Percentiles rank a stretch among this genome's conserved stretches.
These are phyloP conservation scores for Patagioenas fasciata DNA, from an alignment of 2,113 vertebrate species.

Conservation along the genomic window DNA sequence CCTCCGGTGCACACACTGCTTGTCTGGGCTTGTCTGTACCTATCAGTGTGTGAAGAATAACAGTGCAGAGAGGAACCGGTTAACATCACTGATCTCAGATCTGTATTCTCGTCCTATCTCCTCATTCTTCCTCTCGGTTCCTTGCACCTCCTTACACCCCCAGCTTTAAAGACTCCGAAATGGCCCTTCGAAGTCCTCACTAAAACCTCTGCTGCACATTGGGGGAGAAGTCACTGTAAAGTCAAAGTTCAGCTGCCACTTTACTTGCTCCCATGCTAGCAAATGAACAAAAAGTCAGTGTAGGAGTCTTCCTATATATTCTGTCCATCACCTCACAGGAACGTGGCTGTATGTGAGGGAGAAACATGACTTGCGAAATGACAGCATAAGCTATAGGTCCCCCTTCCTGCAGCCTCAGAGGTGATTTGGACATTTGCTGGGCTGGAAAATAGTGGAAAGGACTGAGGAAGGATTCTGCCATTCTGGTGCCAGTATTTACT, in stretches of 20 bases:
- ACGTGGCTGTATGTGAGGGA: not conserved
- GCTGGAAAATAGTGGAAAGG: not conserved
- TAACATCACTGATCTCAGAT: not conserved
- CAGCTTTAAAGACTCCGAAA: not conserved
- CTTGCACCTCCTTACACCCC: not conserved
- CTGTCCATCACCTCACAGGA: not conserved
- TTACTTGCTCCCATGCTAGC: not conserved
- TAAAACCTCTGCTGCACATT: not conserved
- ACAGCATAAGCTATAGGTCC: rapidly evolving
- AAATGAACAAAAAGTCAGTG: not conserved
- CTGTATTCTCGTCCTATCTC: not conserved
- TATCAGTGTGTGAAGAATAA: not conserved
- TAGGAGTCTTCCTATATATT: not conserved
- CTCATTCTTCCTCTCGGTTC: not conserved
- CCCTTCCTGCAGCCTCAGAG: not conserved
- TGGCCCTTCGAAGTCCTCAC: not conserved
- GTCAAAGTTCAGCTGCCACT: not conserved
- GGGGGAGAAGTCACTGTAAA: not conserved
- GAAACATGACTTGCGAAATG: not conserved
- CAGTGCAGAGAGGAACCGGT: not conserved
- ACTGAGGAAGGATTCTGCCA: not conserved
- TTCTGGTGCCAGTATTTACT: not conserved
- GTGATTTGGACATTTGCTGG: not conserved
- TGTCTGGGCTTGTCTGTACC: constrained; percentile 35
- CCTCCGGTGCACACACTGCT: not conserved